Percentiles rank a stretch among this genome's conserved stretches.
These are phyloP conservation scores for Galeopterus variegatus DNA, from an alignment of 2,113 vertebrate species.

Conservation along the genomic window DNA sequence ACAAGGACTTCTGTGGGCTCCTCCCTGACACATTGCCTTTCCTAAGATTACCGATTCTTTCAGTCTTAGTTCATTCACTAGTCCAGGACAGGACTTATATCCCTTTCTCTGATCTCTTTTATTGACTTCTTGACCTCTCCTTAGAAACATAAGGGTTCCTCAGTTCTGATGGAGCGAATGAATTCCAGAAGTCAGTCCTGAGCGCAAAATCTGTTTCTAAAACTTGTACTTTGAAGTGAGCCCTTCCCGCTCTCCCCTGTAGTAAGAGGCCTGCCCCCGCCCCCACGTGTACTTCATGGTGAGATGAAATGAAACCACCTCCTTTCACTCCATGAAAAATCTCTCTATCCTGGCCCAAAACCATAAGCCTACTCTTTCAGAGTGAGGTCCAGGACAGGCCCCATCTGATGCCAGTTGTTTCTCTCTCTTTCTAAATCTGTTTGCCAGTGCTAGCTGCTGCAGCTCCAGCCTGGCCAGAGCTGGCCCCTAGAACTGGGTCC, in stretches of 20 bases:
- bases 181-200: neutral
- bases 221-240: neutral
- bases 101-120: neutral
- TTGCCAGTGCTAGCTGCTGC: neutral
- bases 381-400: neutral
- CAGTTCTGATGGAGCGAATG: neutral
- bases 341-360: neutral
- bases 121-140: neutral
- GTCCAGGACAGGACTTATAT: neutral
- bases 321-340: neutral
- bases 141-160: neutral
- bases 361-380: neutral
- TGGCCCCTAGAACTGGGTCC: neutral
- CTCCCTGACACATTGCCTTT: neutral
- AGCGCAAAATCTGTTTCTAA: neutral
- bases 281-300: rapidly evolving
- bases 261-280: neutral
- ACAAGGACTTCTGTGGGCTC: neutral
- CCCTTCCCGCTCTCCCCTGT: neutral
- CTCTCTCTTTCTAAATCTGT: neutral
- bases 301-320: neutral
- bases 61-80: neutral
- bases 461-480: neutral
- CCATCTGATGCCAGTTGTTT: neutral
- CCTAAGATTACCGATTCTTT: neutral